phyloP scores from a whole-genome alignment of 2,113 vertebrate species.

The Cottus gobio region DNA sequence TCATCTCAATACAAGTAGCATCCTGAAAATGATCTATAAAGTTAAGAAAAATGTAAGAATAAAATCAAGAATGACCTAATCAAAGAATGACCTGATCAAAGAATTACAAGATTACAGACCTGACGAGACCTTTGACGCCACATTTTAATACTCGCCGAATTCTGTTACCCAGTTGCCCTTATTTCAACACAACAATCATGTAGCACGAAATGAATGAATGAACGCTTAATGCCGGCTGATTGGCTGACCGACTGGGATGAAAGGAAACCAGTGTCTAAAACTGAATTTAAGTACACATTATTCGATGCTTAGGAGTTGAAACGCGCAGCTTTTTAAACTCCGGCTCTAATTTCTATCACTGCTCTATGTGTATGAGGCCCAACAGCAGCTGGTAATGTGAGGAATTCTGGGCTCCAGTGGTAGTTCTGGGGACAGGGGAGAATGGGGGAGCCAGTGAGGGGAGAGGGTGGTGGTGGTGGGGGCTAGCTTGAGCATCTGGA shows the following conservation, averaged over 20 bases:
- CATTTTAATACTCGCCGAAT: background rate
- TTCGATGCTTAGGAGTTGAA: background rate
- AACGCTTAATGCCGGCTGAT: background rate
- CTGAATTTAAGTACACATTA: background rate
- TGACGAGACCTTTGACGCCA: background rate
- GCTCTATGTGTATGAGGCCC: background rate
- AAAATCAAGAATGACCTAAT: too few species aligned
- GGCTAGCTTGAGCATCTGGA: constrained; percentile 62
- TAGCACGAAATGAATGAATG: background rate
- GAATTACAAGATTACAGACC: background rate
- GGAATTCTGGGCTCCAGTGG: constrained; percentile 66
- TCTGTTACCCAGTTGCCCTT: background rate
- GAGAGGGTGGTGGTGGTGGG: background rate
- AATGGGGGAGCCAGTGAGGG: background rate
- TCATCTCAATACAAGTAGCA: too few species aligned
- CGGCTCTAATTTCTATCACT: background rate
- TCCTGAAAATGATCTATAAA: too few species aligned
- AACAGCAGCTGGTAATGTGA: constrained; percentile 63
- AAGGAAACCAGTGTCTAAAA: background rate
- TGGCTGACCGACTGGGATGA: background rate
- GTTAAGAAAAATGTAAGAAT: too few species aligned
- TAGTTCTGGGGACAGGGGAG: constrained; percentile 26
- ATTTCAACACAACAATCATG: background rate
- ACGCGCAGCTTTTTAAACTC: background rate
- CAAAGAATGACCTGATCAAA: too few species aligned